These are phyloP conservation scores for Caenorhabditis remanei DNA, from an alignment of 1,140 invertebrate genomes.

Conservation along the genomic window DNA sequence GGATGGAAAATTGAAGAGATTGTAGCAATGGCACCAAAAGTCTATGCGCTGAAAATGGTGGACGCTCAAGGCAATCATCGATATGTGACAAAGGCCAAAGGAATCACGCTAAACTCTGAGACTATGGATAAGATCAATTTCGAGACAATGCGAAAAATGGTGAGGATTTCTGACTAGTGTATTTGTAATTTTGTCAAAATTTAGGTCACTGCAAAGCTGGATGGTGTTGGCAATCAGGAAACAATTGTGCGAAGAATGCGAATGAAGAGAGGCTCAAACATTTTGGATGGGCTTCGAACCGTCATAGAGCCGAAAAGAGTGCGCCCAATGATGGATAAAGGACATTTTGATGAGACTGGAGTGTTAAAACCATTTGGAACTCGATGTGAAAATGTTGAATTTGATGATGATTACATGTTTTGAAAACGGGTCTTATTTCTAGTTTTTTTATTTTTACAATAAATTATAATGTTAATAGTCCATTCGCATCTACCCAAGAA, in stretches of 20 bases:
- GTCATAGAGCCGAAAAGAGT: background rate
- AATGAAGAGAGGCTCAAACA: background rate
- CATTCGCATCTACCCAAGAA: background rate
- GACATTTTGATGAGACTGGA: background rate
- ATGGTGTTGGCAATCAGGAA: no score
- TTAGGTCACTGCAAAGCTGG: background rate
- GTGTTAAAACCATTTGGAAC: background rate
- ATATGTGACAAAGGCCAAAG: background rate
- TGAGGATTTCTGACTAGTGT: background rate
- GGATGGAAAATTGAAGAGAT: background rate
- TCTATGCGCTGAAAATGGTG: background rate
- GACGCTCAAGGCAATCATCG: background rate
- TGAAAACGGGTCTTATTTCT: no score
- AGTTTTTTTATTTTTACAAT: no score
- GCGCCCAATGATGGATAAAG: background rate
- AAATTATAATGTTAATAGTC: background rate
- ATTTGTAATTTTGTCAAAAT: background rate
- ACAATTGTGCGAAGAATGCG: background rate
- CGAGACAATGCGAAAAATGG: background rate
- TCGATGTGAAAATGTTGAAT: no score
- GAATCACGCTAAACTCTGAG: background rate
- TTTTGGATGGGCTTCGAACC: background rate
- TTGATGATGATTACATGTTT: no score
- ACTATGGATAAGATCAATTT: background rate
- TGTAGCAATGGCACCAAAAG: background rate